Evolutionary conservation across 2,113 vertebrate species (phyloP).

Genomic region (Pseudois nayaur): DNA sequence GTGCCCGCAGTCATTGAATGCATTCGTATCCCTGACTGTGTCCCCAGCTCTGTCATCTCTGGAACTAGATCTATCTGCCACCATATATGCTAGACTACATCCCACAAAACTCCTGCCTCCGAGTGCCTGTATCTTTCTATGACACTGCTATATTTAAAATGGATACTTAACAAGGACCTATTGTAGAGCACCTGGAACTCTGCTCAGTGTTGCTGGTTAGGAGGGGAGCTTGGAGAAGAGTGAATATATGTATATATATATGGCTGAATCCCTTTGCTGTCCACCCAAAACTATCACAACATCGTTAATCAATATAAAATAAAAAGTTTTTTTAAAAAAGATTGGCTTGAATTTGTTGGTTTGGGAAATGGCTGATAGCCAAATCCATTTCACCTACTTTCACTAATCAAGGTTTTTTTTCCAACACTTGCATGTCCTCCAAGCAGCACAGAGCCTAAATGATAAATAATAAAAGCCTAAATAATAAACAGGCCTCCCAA

Average conservation of each 20-base stretch:
- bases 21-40: background rate
- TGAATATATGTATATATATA: background rate
- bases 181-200: background rate
- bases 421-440: background rate
- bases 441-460: background rate
- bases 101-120: background rate
- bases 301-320: background rate
- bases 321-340: background rate
- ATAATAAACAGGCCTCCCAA: background rate
- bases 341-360: background rate
- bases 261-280: background rate
- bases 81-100: background rate
- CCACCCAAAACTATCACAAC: background rate
- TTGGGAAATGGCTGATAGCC: background rate
- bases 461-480: background rate
- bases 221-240: background rate
- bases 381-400: background rate
- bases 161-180: background rate
- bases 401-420: background rate
- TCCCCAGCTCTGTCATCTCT: background rate
- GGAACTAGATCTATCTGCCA: too few relatives aligned
- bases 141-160: background rate
- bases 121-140: background rate
- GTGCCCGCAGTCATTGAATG: background rate
- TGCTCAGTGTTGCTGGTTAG: background rate